A percentile compares a stretch with the other conserved stretches of the same genome.
Conservation (phyloP, 1,140 invertebrate species). For the Caenorhabditis brenneri region DNA sequence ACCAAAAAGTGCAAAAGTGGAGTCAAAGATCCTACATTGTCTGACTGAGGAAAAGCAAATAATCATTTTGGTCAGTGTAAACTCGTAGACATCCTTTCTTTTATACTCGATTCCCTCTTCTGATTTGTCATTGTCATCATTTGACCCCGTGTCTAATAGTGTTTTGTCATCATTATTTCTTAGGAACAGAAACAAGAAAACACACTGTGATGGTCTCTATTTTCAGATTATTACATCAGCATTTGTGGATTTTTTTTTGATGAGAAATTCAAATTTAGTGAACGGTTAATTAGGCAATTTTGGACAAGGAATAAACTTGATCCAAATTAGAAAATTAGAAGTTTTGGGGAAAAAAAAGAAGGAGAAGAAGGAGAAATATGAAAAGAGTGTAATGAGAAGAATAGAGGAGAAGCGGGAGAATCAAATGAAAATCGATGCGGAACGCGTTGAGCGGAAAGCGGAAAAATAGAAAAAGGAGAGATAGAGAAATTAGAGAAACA, state of each 20-base stretch:
- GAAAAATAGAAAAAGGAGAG: neutral
- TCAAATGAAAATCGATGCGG: conserved; percentile 32
- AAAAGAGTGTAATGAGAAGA: too few species aligned
- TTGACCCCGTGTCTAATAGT: neutral
- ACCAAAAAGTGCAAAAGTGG: too few species aligned
- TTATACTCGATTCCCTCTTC: conserved; percentile 1
- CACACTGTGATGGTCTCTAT: neutral
- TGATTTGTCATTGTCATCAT: conserved; percentile 30
- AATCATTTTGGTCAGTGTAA: neutral
- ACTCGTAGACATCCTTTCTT: neutral
- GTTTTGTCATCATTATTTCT: conserved; percentile 11
- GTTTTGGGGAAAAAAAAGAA: neutral
- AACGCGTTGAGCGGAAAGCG: neutral
- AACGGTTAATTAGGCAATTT: neutral
- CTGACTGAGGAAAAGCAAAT: neutral
- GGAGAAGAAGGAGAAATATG: too few species aligned
- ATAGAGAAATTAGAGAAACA: neutral
- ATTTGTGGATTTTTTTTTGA: neutral
- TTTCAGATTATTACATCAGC: neutral
- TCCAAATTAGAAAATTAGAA: neutral
- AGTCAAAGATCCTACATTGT: too few species aligned
- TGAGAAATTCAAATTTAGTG: neutral
- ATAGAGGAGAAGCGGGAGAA: neutral
- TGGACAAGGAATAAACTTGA: neutral
- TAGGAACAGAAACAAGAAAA: neutral